Evolutionary conservation across 2,888 invertebrate species (phyloP).

Genomic region (Lasioglossum malachurum): DNA sequence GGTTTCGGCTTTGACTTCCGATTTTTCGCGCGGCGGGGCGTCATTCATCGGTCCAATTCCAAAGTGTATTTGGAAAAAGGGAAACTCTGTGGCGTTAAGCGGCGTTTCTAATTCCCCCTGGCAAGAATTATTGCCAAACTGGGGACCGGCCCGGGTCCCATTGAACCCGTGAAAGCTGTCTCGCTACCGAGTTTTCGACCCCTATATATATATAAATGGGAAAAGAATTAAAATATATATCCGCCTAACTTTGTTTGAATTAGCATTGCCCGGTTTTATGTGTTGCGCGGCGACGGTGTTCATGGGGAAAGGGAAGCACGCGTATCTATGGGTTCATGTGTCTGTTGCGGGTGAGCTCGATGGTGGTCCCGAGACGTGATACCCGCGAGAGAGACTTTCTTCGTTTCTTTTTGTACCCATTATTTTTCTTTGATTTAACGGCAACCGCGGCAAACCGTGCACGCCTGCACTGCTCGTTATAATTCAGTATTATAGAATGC

Average conservation of each 20-base stretch:
- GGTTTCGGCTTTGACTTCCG: background rate
- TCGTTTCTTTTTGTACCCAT: slow-evolving; percentile 12
- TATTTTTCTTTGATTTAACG: slow-evolving; percentile 16
- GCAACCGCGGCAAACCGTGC: background rate
- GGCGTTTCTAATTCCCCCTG: slow-evolving; percentile 50
- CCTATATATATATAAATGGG: slow-evolving; percentile 53
- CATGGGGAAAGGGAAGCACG: slow-evolving; percentile 6
- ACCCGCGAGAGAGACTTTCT: slow-evolving; percentile 35
- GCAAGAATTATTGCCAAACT: slow-evolving; percentile 45
- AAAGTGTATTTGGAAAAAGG: slow-evolving; percentile 27
- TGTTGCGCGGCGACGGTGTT: slow-evolving; percentile 38
- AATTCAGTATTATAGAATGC: background rate
- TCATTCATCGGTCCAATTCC: slow-evolving; percentile 15
- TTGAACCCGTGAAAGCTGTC: slow-evolving; percentile 18
- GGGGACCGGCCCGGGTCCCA: slow-evolving; percentile 13
- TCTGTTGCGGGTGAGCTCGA: slow-evolving; percentile 38
- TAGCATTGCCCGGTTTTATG: slow-evolving; percentile 54
- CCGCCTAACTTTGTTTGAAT: slow-evolving; percentile 60
- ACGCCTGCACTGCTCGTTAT: background rate
- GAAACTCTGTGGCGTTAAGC: slow-evolving; percentile 28
- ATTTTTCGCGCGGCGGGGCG: slow-evolving; percentile 39
- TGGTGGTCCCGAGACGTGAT: slow-evolving; percentile 51
- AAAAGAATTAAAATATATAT: slow-evolving; percentile 62
- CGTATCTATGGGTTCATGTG: slow-evolving; percentile 40
- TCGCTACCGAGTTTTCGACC: slow-evolving; percentile 23